Conservation (phyloP, 2,888 invertebrate genomes). For the Cryptosula pallasiana region DNA sequence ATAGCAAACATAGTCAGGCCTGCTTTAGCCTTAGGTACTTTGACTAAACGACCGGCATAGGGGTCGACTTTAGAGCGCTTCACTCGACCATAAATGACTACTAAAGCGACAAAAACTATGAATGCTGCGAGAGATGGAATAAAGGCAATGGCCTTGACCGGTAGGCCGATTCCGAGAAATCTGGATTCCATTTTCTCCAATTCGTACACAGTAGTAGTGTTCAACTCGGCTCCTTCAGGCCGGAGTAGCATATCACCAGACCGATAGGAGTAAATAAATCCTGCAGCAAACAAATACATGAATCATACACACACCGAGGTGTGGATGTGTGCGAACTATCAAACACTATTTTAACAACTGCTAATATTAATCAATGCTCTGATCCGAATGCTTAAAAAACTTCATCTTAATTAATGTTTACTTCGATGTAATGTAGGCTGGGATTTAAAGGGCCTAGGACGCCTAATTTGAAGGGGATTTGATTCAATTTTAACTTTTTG, state of each 20-base stretch:
- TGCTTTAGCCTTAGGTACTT: slow-evolving; percentile 25
- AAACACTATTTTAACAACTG: no score
- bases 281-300: background rate
- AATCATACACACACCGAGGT: no score
- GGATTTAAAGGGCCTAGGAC: no score
- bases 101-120: slow-evolving; percentile 39
- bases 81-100: slow-evolving; percentile 42
- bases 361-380: no score
- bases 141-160: slow-evolving; percentile 55
- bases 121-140: slow-evolving; percentile 49
- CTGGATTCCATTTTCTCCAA: slow-evolving; percentile 54
- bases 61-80: slow-evolving; percentile 39
- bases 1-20: background rate
- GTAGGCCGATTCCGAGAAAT: slow-evolving; percentile 51
- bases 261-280: slow-evolving; percentile 6
- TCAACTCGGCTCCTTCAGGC: background rate
- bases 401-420: no score
- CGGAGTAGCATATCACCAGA: background rate
- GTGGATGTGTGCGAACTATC: no score
- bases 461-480: no score
- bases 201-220: background rate
- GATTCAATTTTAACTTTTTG: no score
- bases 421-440: no score
- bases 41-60: slow-evolving; percentile 40
- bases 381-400: no score